A percentile compares a stretch with the other conserved stretches of the same genome.
These are phyloP conservation scores for Cuculus canorus DNA, from an alignment of 2,797 vertebrate species.

Conservation along the genomic window DNA sequence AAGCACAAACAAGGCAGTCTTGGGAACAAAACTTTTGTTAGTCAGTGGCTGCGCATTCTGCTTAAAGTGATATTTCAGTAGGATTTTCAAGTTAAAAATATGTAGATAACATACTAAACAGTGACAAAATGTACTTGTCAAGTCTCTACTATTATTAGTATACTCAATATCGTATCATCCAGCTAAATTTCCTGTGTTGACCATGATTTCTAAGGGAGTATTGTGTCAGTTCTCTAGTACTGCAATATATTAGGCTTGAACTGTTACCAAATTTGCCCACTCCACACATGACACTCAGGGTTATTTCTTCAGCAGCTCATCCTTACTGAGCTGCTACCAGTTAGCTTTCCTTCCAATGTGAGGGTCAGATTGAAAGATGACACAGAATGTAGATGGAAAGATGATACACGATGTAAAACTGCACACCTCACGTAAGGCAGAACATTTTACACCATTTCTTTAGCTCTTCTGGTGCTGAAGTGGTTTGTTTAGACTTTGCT, in stretches of 20 bases:
- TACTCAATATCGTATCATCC: background rate
- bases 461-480: background rate
- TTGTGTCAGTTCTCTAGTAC: background rate
- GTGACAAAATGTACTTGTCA: conserved; percentile 13
- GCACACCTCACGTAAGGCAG: background rate
- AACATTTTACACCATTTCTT: background rate
- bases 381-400: background rate
- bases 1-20: background rate
- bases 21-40: background rate
- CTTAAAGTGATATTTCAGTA: background rate
- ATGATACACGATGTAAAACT: background rate
- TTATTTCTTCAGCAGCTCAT: background rate
- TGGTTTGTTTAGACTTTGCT: background rate
- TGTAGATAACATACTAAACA: background rate
- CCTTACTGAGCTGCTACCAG: background rate
- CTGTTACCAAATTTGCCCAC: accelerated
- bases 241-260: background rate
- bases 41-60: background rate
- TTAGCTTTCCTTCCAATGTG: background rate
- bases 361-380: background rate
- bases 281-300: background rate
- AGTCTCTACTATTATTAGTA: background rate
- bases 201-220: background rate
- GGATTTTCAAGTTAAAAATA: background rate
- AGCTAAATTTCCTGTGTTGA: background rate